Conservation (phyloP, 2,797 vertebrate species). For the Merluccius polli region DNA sequence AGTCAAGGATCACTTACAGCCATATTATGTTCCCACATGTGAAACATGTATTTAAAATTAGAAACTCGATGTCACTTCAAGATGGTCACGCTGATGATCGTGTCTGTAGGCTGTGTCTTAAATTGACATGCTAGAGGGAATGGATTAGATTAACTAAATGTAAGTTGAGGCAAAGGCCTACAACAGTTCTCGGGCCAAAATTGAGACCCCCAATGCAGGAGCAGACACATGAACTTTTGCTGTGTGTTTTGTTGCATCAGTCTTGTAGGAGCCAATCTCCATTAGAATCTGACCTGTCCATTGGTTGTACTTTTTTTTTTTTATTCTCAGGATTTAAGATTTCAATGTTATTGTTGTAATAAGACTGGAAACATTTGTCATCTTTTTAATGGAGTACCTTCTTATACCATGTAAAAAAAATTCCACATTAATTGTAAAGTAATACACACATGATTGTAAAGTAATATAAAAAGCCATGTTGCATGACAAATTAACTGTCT, state of each 20-base stretch:
- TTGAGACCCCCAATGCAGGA: background rate
- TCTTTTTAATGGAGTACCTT: conserved; percentile 81
- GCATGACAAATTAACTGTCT: conserved; percentile 69
- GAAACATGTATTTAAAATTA: background rate
- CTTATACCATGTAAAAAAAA: conserved; percentile 81
- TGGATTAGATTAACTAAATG: background rate
- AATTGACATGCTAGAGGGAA: background rate
- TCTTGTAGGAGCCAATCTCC: conserved; percentile 17
- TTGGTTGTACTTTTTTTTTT: conserved; percentile 50
- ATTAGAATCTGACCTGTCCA: conserved; percentile 31
- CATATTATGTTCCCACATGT: conserved; percentile 21
- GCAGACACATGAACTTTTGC: conserved; percentile 2
- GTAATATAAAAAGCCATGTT: conserved; percentile 68
- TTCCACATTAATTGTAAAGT: background rate
- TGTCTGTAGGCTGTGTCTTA: background rate
- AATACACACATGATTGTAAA: conserved; percentile 72
- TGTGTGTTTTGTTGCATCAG: conserved; percentile 3
- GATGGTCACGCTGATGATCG: background rate
- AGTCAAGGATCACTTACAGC: conserved; percentile 42
- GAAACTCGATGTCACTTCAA: background rate
- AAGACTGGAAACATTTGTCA: conserved; percentile 74
- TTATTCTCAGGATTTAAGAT: conserved; percentile 86
- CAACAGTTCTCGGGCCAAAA: background rate
- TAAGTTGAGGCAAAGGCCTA: background rate
- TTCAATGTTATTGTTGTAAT: conserved; percentile 64